Evolutionary conservation across 1,140 invertebrate genomes (phyloP), one percentile per base, ranked within the genome.

Genomic region (Drosophila rhopaloa): DNA sequence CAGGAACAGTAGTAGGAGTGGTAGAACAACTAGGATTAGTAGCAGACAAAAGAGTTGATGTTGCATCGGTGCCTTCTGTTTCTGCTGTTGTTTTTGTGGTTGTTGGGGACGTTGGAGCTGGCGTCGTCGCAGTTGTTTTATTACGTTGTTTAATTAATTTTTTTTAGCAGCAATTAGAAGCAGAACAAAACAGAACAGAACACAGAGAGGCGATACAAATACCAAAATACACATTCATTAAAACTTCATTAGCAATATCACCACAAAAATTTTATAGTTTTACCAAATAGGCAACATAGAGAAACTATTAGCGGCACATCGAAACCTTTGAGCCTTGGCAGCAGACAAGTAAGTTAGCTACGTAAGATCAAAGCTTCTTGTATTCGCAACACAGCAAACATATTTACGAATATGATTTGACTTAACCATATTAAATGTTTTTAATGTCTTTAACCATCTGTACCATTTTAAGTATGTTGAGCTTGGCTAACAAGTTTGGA

Each of bases 141-240:
- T 35, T 62, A 40, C 43, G 40, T 62, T 24, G 51, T 65, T 41
- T 46, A 51, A 65, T 40, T 46, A 68, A 38, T 35, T 19, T 44
- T 53, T 59, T 53, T 81, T 47, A 78, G 80, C 79, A 82, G 79
- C 79, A 82, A 71, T 79, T 83, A 67, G 51, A 83, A 79, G 80
- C 80, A 78, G 54, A 41, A 50, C 58, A 82, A 88, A 90, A 80
- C 79, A 91, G 61, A 81, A 90, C 81, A 81, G 72, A 80, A 85
- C 74, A 78, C 82, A 90, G 82, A 90, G 81, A n/a, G n/a, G 81
- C 76, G 79, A 90, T 83, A 86, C 84, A 91, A 81, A 83, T 85
- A 79, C 77, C 78, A 81, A 85, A 71, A n/a, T n/a, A n/a, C n/a
- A n/a, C 65, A 72, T 58, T 76, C 66, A 80, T 79, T 80, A 83